Evolutionary conservation across 2,797 vertebrate genomes (phyloP), one percentile per base, ranked within the genome.

Genomic region (Rhincodon typus): DNA sequence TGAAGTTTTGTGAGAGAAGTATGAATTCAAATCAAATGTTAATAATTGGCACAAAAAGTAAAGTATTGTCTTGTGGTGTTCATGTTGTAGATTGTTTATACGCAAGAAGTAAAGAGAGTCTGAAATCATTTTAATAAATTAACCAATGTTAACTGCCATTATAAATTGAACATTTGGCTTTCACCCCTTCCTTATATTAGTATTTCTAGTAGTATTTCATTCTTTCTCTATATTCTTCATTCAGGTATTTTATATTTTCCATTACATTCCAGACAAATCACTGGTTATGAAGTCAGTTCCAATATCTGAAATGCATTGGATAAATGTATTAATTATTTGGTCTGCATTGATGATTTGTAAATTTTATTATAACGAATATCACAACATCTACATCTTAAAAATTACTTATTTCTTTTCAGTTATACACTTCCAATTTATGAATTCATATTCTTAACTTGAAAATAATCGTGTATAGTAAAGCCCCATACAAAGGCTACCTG

Each of bases 301-400:
- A n/a, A 90, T 90, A 62, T 62, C 66, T 90, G 87, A 90, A 90
- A 66, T 88, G 50, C 86, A 27, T 62, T 90, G 15, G 82, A 46
- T 84, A 84, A 21, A n/a, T 90, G 4, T n/a, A 62, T 66, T 34
- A 30, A 50, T 53, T 82, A 42, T 82, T 8, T 86, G 46, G 82
- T 50, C 23, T 86, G 6, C 23, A 19, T 50, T 1, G 23, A 15
- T 82, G 79, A 17, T 86, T 86, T 50, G 4, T 23, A 86, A 86
- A 46, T 86, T 25, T 86, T 23, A 86, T 19, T 86, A 7, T 50
- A 50, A 46, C 25, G 21, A 7, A 50, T 86, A 7, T 46, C 38
- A 86, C 23, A 46, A 86, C 21, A 86, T 50, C 82, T 50, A 86
- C 82, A 19, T 25, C 6, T 17, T 38, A 82, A 66, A 62, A 62